Evolutionary conservation across 2,888 invertebrate genomes (phyloP), one percentile per base, ranked within the genome.

Genomic region (Microctonus hyperodae): DNA sequence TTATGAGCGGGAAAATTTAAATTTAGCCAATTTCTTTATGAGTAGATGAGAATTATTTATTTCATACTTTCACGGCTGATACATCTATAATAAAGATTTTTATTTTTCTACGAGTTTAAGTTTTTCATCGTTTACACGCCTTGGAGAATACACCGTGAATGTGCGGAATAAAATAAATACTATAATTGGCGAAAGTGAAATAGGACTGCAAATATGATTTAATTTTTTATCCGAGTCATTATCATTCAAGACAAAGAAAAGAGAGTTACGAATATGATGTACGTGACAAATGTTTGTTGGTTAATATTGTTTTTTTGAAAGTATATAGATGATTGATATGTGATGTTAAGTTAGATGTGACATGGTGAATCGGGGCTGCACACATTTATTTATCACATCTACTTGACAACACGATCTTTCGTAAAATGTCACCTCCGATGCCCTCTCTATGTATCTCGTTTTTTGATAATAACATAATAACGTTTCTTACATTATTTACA

Each of bases 11-110:
- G 48, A 48, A 48, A 44, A 40, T 40, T 60, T 48, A 10, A 44
- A 60, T 25, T 31, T 6, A 44, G n/a, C 22, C 2, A 35, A 35
- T 20, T 28, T n/a, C 23, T 25, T 40, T 16, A 37, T 25, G 22
- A 63, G 40, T 44, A 33, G 16, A 55, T 20, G 44, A 37, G 44
- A 37, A 20, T 28, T 66, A 63, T 65, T 55, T 67, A 64, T 64
- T 63, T 63, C 55, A 37, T 65, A 7, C n/a, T 70, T 58, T 64
- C 63, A 51, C 25, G 40, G 53, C 72, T 59, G 63, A 55, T 69
- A 72, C 70, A 69, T 65, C 61, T 67, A 65, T 70, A 64, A 70
- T 70, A 66, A 70, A 64, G 65, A 62, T 69, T 63, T 65, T 56
- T 67, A 65, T 67, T 58, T 64, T 60, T 65, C 65, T 69, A 72